Evolutionary conservation across 1,140 invertebrate genomes (phyloP), one percentile per base, ranked within the genome.

Genomic region (Mesaphorura yosii): DNA sequence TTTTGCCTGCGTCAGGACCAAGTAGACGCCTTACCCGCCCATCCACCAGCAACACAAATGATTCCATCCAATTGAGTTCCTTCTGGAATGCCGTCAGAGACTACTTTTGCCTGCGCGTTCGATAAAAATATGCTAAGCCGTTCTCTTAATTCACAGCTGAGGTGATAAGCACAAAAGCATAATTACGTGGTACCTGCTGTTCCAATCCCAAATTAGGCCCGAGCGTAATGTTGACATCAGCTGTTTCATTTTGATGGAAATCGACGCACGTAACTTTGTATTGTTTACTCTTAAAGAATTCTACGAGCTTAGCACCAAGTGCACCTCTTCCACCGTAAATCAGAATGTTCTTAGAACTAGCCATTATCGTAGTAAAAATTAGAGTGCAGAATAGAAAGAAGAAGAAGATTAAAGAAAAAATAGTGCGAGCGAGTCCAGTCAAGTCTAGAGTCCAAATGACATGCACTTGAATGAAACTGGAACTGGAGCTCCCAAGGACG

Each of bases 41-140:
- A 98, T 38, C 96, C 96, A 49, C 94, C 95, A 53, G 95, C 95
- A 17, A 98, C 94, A 73, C 94, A 98, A 61, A 98, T 84, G 41
- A 99, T 79, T 27, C 89, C 94, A 76, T 98, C 94, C 23, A 98
- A 65, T 74, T 96, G 92, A 29, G 84, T 70, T 44, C 78, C 79
- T 63, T 78, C 65, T 17, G 72, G 53, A 31, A 67, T 48, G 20
- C 49, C 59, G 26, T 52, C 55, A 27, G 52, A 53, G 22, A 66
- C 56, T 27, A 60, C 51, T 17, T 71, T 51, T 14, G 55, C 64
- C 53, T 61, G 25, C 22, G 29, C 51, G n/a, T n/a, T n/a, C n/a
- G n/a, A n/a, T n/a, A n/a, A n/a, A n/a, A n/a, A n/a, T 12, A 20
- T 12, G 19, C 22, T 12, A 17, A 7, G 22, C 7, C 19, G n/a